Evolutionary conservation across 2,797 vertebrate genomes (phyloP).

Genomic region (Triplophysa bombifrons): DNA sequence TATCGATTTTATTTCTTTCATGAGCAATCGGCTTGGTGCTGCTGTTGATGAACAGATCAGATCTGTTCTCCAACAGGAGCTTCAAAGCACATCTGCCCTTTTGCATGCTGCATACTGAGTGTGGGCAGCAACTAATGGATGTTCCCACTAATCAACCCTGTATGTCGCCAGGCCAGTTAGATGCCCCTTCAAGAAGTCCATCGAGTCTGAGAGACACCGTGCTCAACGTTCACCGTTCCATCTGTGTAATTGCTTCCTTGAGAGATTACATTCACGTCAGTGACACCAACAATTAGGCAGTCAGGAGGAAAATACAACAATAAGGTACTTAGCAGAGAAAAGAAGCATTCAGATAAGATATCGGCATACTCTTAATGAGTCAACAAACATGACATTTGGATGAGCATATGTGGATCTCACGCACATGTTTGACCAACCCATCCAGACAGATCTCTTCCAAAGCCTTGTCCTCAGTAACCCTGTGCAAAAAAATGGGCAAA

Average conservation of each 20-base stretch:
- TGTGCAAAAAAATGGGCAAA: constrained; percentile 7
- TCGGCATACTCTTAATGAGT: constrained; percentile 39
- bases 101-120: constrained; percentile 36
- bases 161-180: constrained; percentile 46
- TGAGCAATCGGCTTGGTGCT: not conserved
- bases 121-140: constrained; percentile 55
- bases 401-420: not conserved
- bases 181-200: constrained; percentile 42
- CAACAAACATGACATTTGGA: constrained; percentile 55
- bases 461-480: not conserved
- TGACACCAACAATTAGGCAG: constrained; percentile 58
- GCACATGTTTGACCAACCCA: not conserved
- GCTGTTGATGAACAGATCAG: constrained; percentile 35
- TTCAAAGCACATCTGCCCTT: constrained; percentile 41
- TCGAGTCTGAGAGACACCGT: constrained; percentile 57
- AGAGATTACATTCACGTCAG: constrained; percentile 65
- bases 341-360: constrained; percentile 50
- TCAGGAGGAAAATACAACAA: constrained; percentile 57
- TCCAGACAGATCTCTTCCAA: not conserved
- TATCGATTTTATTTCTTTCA: not conserved
- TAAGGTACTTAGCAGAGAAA: constrained; percentile 51
- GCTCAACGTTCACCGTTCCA: constrained; percentile 59
- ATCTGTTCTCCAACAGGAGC: constrained; percentile 17
- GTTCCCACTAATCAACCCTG: constrained; percentile 51
- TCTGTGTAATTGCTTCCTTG: constrained; percentile 72